Evolutionary conservation across 2,888 invertebrate genomes (phyloP).

Genomic region (Clunio marinus): DNA sequence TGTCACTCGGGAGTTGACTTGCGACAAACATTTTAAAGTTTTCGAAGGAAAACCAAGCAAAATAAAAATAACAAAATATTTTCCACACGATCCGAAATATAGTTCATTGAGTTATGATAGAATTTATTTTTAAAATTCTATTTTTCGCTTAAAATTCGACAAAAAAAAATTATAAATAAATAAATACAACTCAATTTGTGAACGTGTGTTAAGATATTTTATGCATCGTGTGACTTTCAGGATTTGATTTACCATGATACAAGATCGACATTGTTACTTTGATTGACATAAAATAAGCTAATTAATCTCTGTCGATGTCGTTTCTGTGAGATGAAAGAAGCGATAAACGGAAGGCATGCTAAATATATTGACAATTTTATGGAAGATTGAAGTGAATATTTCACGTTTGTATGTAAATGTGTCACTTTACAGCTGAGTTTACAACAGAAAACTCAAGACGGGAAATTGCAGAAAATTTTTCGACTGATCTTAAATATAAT

Average conservation of each 20-base stretch:
- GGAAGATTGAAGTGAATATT: conserved; percentile 28
- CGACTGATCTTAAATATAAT: conserved; percentile 25
- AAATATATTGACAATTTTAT: conserved; percentile 32
- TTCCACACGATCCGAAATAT: not conserved
- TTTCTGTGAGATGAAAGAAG: too few species aligned
- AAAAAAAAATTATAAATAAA: conserved; percentile 24
- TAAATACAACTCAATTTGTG: not conserved
- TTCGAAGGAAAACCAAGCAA: too few species aligned
- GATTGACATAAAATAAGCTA: not conserved
- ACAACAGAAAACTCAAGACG: not conserved
- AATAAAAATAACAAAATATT: too few species aligned
- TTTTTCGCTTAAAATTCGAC: conserved; percentile 13
- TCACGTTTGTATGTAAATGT: too few species aligned
- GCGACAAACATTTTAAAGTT: too few species aligned
- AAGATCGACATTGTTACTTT: too few species aligned
- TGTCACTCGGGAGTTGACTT: too few species aligned
- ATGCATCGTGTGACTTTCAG: too few species aligned
- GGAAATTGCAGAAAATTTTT: conserved; percentile 20
- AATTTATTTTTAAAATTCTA: conserved; percentile 14
- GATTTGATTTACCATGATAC: too few species aligned
- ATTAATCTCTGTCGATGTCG: not conserved
- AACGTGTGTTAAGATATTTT: not conserved
- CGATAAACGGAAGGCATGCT: not conserved
- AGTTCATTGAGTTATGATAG: conserved; percentile 38
- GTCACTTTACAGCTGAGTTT: not conserved